These are phyloP conservation scores for Cyanoramphus novaezelandiae DNA, from an alignment of 2,113 vertebrate genomes.

Conservation along the genomic window DNA sequence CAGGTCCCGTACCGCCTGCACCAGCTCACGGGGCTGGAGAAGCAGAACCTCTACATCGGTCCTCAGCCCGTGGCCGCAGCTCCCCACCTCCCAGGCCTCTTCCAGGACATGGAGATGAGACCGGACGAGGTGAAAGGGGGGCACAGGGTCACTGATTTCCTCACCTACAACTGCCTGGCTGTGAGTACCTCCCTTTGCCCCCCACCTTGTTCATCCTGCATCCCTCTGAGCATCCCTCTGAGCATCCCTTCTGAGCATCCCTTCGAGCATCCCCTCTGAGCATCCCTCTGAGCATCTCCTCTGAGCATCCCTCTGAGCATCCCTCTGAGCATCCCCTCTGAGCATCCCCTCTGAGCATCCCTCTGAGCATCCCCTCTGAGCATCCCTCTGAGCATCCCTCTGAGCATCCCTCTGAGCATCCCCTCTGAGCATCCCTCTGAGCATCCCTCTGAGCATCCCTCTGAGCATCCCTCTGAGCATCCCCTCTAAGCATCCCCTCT, in stretches of 20 bases:
- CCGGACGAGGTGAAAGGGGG: slow-evolving; percentile 88
- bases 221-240: neutral
- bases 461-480: no score
- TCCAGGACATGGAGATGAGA: slow-evolving; percentile 70
- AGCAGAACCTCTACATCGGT: slow-evolving; percentile 87
- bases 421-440: no score
- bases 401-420: no score
- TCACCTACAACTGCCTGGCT: slow-evolving; percentile 90
- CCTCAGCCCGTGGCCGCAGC: slow-evolving; percentile 64
- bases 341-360: no score
- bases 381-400: no score
- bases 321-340: no score
- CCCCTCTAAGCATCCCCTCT: no score
- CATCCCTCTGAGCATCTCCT: neutral
- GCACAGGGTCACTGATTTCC: slow-evolving; percentile 77
- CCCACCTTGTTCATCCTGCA: no score
- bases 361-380: no score
- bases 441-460: no score
- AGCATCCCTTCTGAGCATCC: no score
- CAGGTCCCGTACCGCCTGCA: slow-evolving; percentile 83
- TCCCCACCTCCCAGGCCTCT: slow-evolving; percentile 62
- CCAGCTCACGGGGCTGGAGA: slow-evolving; percentile 80
- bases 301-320: no score
- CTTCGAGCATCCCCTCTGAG: neutral
- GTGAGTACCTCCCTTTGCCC: slow-evolving; percentile 64